Percentiles rank a stretch among this genome's conserved stretches.
Evolutionary conservation across 2,888 invertebrate species (phyloP).

Genomic region (Bembecia ichneumoniformis): DNA sequence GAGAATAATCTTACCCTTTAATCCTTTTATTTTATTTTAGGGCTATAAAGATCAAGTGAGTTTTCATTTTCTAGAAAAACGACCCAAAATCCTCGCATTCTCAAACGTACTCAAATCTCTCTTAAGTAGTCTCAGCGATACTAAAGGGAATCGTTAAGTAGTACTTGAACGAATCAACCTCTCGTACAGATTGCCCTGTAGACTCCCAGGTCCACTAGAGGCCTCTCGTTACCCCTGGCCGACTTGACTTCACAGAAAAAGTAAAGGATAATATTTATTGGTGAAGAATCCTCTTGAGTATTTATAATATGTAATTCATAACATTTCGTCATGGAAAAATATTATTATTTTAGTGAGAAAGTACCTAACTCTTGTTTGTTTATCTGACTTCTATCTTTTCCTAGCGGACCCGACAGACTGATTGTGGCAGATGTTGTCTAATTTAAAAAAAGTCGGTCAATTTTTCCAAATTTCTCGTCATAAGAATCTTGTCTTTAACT

Average conservation of each 20-base stretch:
- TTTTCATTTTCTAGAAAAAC: neutral
- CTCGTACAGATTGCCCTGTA: conserved; percentile 5
- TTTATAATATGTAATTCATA: no score
- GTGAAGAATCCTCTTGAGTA: no score
- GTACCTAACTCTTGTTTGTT: no score
- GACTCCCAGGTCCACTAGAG: conserved; percentile 7
- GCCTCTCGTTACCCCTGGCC: neutral
- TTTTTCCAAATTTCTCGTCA: no score
- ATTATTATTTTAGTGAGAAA: no score
- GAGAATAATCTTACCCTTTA: neutral
- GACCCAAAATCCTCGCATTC: conserved; percentile 2
- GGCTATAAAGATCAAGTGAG: neutral
- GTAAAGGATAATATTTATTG: neutral
- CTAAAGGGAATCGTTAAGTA: conserved; percentile 3
- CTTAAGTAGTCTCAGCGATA: conserved; percentile 5
- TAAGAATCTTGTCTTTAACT: no score
- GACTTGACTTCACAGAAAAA: neutral
- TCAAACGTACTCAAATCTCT: conserved; percentile 3
- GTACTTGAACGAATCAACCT: conserved; percentile 3
- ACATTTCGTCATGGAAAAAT: no score
- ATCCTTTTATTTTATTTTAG: neutral
- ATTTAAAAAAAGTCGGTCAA: no score
- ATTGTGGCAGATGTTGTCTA: no score
- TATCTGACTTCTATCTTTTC: no score
- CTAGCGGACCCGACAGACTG: no score